Evolutionary conservation across 2,888 invertebrate species (phyloP).

Genomic region (Latrodectus hesperus): DNA sequence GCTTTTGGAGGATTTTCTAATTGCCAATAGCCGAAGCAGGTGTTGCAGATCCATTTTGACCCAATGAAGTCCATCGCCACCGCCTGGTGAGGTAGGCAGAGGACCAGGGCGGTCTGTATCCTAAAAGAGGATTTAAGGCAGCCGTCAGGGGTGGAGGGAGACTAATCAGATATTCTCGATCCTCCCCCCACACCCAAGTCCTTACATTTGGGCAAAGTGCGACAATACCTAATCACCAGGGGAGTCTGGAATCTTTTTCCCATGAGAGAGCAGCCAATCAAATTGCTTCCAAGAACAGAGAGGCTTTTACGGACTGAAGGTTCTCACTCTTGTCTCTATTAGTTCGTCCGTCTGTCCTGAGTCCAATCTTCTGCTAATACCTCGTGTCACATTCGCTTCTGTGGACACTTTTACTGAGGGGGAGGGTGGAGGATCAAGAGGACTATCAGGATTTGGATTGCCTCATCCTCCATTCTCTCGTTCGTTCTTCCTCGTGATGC

Average conservation of each 20-base stretch:
- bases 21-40: conserved; percentile 42
- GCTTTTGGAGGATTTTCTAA: conserved; percentile 48
- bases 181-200: not conserved
- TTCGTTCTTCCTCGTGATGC: not conserved
- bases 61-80: conserved; percentile 26
- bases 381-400: conserved; percentile 57
- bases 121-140: conserved; percentile 53
- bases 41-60: conserved; percentile 39
- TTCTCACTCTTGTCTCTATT: conserved; percentile 47
- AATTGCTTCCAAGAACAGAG: conserved; percentile 49
- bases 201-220: conserved; percentile 2
- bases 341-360: conserved; percentile 25
- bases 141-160: conserved; percentile 12
- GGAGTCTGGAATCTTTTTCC: conserved; percentile 45
- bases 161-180: conserved; percentile 54
- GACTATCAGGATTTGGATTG: conserved; percentile 21
- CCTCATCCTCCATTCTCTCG: not conserved
- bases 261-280: conserved; percentile 51
- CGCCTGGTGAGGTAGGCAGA: not conserved
- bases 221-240: conserved; percentile 50
- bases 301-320: conserved; percentile 35
- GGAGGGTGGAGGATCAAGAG: conserved; percentile 1
- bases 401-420: conserved; percentile 3
- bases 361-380: conserved; percentile 60
- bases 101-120: not conserved